These are phyloP conservation scores for Ashinkailepas kermadecensis DNA, from an alignment of 2,888 invertebrate genomes.

Conservation along the genomic window DNA sequence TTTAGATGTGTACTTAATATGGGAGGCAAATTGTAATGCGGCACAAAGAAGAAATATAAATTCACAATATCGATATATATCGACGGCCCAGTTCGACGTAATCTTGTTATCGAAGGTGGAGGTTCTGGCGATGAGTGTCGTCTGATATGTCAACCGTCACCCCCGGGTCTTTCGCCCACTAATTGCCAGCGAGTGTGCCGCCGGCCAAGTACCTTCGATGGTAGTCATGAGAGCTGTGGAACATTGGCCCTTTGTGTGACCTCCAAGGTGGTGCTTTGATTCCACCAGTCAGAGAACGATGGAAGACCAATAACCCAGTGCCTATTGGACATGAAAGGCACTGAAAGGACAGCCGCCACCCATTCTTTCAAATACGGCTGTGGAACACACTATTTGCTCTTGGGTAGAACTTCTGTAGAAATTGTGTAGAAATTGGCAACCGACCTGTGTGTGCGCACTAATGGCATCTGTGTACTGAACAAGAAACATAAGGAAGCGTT, in stretches of 20 bases:
- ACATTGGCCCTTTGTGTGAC: neutral
- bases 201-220: neutral
- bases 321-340: neutral
- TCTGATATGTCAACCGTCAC: neutral
- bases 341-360: neutral
- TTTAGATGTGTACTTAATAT: no score
- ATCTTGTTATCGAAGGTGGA: neutral
- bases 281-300: neutral
- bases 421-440: no score
- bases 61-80: no score
- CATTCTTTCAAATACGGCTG: neutral
- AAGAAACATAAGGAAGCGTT: no score
- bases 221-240: no score
- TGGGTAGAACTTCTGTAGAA: neutral
- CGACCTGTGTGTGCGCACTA: no score
- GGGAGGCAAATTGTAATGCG: no score
- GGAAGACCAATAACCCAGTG: neutral
- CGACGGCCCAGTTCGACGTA: no score
- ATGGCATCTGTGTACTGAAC: no score
- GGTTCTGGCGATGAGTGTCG: neutral
- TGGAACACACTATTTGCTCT: neutral
- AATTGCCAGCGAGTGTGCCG: neutral
- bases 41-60: no score
- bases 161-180: neutral
- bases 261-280: neutral